A percentile compares a stretch with the other conserved stretches of the same genome.
phyloP scores from a whole-genome alignment of 2,888 invertebrate species.

The Eupithecia subumbrata region DNA sequence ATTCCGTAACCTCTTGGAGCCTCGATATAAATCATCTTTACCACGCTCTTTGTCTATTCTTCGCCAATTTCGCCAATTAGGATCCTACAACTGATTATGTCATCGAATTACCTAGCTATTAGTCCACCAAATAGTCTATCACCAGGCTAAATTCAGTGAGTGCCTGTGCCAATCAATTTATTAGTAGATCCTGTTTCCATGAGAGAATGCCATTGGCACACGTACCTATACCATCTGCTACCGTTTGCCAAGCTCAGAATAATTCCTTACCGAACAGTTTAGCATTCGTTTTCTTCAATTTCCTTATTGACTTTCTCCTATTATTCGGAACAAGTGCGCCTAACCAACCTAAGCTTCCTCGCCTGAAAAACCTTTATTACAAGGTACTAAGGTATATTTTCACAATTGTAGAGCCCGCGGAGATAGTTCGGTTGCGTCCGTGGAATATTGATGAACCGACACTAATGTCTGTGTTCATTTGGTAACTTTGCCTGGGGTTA shows the following conservation, averaged over 20 bases:
- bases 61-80: background rate
- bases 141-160: background rate
- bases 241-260: background rate
- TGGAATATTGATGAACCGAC: constrained; percentile 21
- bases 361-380: constrained; percentile 1
- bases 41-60: background rate
- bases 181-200: background rate
- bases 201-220: background rate
- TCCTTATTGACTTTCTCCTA: constrained; percentile 18
- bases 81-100: background rate
- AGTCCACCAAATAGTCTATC: background rate
- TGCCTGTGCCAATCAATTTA: background rate
- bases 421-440: constrained; percentile 18
- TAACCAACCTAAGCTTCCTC: constrained; percentile 7
- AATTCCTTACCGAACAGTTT: constrained; percentile 12
- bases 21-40: no score
- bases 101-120: background rate
- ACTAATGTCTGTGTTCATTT: constrained; percentile 20
- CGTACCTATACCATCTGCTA: background rate
- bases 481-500: constrained; percentile 13
- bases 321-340: constrained; percentile 19
- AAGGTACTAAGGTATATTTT: constrained; percentile 9
- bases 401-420: background rate
- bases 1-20: no score
- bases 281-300: constrained; percentile 13